Base-by-base conservation (phyloP, 30 jellyfish, hydroid and myxozoan genomes). In the Clytia hemisphaerica region DNA sequence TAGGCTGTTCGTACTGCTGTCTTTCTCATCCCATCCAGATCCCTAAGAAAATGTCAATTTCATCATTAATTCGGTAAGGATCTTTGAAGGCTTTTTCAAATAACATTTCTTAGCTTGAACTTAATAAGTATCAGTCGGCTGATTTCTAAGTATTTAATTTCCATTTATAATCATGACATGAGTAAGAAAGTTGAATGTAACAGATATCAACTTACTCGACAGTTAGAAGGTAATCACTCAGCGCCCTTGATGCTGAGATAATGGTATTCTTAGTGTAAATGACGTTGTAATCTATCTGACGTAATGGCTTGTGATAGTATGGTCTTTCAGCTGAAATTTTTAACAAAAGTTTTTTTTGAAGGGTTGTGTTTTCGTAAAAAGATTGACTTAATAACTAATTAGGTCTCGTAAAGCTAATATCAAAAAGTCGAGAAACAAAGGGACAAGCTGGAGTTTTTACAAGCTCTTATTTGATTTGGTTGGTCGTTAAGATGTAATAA, bases 231-330 rank as follows among this genome's bases (percentile, higher is more conserved):
- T 89, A 89, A 70, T 89, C 98, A 76, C 93, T 75, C 35, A 89
- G 47, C 14, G 98, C 98, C 65, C 98, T 69, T 51, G 98, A 89
- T 16, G 95, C 93, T 4, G 98, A 78, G 58, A 89, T 89, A 64
- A 76, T 80, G 22, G 98, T 89, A 51, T 89, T 89, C 49, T 88
- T 80, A 22, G 91, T 80, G 77, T 89, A 89, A 7, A 66, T 79
- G 18, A 77, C 62, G 57, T 89, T 89, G 79, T 89, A 89, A 61
- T 89, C 94, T 32, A 89, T 73, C 37, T 69, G 59, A 28, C 77
- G 77, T 22, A 72, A 67, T 24, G 98, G 98, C 54, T 75, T 75
- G 87, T 61, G 78, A 57, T 89, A 89, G 54, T 64, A 89, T 27
- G 98, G 98, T 82, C 76, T 67, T 44, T 71, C 82, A 16, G 90